Conservation (phyloP, 2,797 vertebrate species). For the Melanotaenia nigrans region DNA sequence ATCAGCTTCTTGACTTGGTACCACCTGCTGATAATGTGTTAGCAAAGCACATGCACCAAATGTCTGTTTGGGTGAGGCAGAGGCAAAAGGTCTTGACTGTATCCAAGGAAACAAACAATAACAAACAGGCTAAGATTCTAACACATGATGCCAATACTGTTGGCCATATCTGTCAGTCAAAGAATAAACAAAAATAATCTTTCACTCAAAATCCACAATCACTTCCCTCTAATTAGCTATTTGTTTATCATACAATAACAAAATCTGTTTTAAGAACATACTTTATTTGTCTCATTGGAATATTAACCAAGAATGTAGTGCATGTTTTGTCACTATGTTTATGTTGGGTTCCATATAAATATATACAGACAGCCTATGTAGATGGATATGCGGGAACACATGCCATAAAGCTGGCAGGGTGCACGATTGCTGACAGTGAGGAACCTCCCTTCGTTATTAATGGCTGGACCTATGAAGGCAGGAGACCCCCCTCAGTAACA, state of each 20-base stretch:
- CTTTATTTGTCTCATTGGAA: conserved; percentile 4
- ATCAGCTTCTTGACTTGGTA: conserved; percentile 66
- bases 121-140: conserved; percentile 64
- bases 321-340: neutral
- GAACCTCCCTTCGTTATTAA: conserved; percentile 72
- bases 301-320: neutral
- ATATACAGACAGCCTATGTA: conserved; percentile 2
- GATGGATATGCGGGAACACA: conserved; percentile 33
- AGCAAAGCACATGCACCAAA: conserved; percentile 65
- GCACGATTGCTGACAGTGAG: conserved; percentile 69
- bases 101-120: conserved; percentile 72
- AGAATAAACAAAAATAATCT: conserved; percentile 11
- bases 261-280: neutral
- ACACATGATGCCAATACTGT: conserved; percentile 28
- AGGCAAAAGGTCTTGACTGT: conserved; percentile 60
- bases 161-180: conserved; percentile 9
- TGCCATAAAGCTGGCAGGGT: conserved; percentile 53
- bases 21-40: conserved; percentile 74
- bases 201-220: conserved; percentile 12
- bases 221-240: neutral
- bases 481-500: conserved; percentile 63
- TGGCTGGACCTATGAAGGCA: conserved; percentile 57
- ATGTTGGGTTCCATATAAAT: conserved; percentile 5
- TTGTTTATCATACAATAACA: neutral
- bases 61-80: conserved; percentile 66